phyloP scores from a whole-genome alignment of 1,140 invertebrate genomes.

The Cherax destructor region DNA sequence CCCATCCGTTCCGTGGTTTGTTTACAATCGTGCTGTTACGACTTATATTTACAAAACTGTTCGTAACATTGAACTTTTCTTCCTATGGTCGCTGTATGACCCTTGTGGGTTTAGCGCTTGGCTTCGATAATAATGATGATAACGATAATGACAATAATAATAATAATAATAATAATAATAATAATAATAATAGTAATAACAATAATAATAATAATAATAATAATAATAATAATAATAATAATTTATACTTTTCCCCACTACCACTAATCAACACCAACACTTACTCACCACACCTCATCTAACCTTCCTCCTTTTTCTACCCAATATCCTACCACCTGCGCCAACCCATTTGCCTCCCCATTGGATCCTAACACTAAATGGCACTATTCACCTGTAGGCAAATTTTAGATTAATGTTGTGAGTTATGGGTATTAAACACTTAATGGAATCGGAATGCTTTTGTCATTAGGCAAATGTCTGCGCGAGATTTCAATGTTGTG shows the following conservation, averaged over 20 bases:
- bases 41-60: too few relatives aligned
- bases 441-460: not conserved
- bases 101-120: too few relatives aligned
- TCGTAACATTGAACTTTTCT: too few relatives aligned
- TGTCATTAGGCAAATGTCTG: not conserved
- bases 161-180: too few relatives aligned
- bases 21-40: too few relatives aligned
- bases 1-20: too few relatives aligned
- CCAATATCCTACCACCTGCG: not conserved
- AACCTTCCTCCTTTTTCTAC: not conserved
- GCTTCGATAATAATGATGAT: too few relatives aligned
- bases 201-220: too few relatives aligned
- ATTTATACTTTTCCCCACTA: not conserved
- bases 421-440: conserved; percentile 2
- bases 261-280: not conserved
- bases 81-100: too few relatives aligned
- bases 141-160: too few relatives aligned
- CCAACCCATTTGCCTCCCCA: not conserved
- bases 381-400: not conserved
- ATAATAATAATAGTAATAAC: too few relatives aligned
- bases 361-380: not conserved
- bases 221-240: too few relatives aligned
- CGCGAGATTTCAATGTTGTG: not conserved
- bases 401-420: conserved; percentile 8
- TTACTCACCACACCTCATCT: not conserved